Conservation (phyloP, 2,797 vertebrate species). For the Glossophaga mutica region DNA sequence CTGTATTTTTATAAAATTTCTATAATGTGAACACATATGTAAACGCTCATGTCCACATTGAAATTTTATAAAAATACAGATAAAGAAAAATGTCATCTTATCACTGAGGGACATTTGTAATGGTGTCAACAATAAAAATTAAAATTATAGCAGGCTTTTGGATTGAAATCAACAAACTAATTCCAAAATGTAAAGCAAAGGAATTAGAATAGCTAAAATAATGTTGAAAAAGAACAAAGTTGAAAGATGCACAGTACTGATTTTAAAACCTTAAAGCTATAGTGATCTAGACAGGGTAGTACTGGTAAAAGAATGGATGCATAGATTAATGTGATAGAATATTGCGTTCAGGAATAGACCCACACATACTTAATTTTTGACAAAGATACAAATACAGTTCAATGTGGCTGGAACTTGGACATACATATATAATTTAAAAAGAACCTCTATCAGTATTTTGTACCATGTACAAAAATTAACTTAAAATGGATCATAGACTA, state of each 20-base stretch:
- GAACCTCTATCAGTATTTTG: not conserved
- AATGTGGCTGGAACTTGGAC: not conserved
- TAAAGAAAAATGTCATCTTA: too few species aligned
- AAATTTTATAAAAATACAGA: too few species aligned
- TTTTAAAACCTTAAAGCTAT: not conserved
- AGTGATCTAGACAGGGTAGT: not conserved
- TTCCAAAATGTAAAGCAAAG: not conserved
- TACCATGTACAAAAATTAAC: not conserved
- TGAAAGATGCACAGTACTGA: not conserved
- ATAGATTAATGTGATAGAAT: not conserved
- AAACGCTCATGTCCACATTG: not conserved
- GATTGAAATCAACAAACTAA: not conserved
- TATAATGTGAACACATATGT: not conserved
- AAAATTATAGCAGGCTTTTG: not conserved
- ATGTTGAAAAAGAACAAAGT: not conserved
- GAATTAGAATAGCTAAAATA: not conserved
- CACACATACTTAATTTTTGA: not conserved
- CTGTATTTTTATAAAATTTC: constrained; percentile 23
- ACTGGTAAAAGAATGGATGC: not conserved
- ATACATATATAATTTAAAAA: not conserved
- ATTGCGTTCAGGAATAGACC: not conserved
- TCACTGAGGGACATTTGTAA: too few species aligned
- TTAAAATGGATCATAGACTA: not conserved
- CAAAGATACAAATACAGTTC: not conserved
- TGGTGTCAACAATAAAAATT: too few species aligned